A percentile compares a stretch with the other conserved stretches of the same genome.
Evolutionary conservation across 2,888 invertebrate species (phyloP).

Genomic region (Scrobipalpa atriplicella): DNA sequence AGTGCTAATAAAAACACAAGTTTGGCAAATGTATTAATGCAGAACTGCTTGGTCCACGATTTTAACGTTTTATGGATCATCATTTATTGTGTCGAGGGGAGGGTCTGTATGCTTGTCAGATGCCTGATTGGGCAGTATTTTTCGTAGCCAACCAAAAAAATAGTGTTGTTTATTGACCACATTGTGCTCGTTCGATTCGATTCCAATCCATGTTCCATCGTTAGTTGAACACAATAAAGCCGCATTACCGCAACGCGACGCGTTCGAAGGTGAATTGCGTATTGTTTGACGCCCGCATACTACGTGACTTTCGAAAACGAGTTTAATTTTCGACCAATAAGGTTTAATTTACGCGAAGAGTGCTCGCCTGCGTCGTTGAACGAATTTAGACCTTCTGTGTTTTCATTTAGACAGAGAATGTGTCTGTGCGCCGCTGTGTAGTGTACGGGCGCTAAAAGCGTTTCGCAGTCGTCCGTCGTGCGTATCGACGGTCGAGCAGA

Average conservation of each 20-base stretch:
- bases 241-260: constrained; percentile 81
- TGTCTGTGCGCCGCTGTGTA: constrained; percentile 45
- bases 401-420: constrained; percentile 44
- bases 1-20: not conserved
- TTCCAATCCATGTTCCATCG: constrained; percentile 70
- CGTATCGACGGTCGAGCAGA: constrained; percentile 75
- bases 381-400: constrained; percentile 45
- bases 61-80: constrained; percentile 16
- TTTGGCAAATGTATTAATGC: not conserved
- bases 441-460: constrained; percentile 79
- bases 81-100: constrained; percentile 22
- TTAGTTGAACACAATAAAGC: constrained; percentile 81
- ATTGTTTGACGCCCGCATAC: constrained; percentile 79
- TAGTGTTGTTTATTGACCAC: constrained; percentile 63
- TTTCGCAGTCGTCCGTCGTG: constrained; percentile 80
- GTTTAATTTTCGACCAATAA: constrained; percentile 73
- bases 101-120: constrained; percentile 16
- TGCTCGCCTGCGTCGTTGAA: constrained; percentile 36
- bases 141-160: constrained; percentile 54
- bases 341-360: constrained; percentile 70
- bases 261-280: constrained; percentile 82
- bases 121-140: constrained; percentile 39
- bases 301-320: constrained; percentile 75
- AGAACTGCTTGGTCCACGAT: not conserved
- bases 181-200: constrained; percentile 69